A percentile compares a stretch with the other conserved stretches of the same genome.
Conservation (phyloP, 2,113 vertebrate genomes). For the Poecilia latipinna region DNA sequence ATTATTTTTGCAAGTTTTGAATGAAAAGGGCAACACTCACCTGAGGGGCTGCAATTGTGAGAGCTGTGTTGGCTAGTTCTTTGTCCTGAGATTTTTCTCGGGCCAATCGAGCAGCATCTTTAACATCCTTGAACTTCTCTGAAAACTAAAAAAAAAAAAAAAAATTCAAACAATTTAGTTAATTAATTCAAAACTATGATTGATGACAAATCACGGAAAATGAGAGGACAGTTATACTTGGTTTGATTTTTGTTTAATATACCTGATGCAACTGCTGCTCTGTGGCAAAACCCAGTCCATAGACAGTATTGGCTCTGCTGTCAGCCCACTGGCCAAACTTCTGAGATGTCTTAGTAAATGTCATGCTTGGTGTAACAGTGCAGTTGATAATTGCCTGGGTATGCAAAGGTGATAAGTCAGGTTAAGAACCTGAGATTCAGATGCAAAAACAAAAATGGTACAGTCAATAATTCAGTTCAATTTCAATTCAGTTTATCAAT, state of each 20-base stretch:
- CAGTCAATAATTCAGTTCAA: neutral
- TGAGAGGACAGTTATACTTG: neutral
- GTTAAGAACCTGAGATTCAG: neutral
- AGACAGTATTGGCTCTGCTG: slow-evolving; percentile 95
- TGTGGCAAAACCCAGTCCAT: slow-evolving; percentile 93
- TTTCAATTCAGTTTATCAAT: neutral
- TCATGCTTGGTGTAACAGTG: slow-evolving; percentile 96
- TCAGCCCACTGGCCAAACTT: slow-evolving; percentile 99
- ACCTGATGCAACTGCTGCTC: slow-evolving; percentile 97
- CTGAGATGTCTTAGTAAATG: slow-evolving; percentile 97
- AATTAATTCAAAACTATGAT: neutral
- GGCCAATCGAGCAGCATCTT: slow-evolving; percentile 90
- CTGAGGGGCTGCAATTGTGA: slow-evolving; percentile 89
- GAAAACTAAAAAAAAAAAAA: slow-evolving; percentile 66
- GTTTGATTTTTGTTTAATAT: slow-evolving; percentile 8
- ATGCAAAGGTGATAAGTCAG: slow-evolving; percentile 24
- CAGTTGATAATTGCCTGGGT: slow-evolving; percentile 96
- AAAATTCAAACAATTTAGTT: slow-evolving; percentile 3
- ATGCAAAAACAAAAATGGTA: neutral
- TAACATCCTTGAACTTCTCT: slow-evolving; percentile 86
- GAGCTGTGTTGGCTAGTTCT: slow-evolving; percentile 88
- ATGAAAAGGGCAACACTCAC: slow-evolving; percentile 70
- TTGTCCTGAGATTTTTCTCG: slow-evolving; percentile 96
- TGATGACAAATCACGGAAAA: neutral
- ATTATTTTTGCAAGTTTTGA: neutral